Base-by-base conservation (phyloP, 92 coral and sea anemone genomes). In the Epizoanthus stellaris region DNA sequence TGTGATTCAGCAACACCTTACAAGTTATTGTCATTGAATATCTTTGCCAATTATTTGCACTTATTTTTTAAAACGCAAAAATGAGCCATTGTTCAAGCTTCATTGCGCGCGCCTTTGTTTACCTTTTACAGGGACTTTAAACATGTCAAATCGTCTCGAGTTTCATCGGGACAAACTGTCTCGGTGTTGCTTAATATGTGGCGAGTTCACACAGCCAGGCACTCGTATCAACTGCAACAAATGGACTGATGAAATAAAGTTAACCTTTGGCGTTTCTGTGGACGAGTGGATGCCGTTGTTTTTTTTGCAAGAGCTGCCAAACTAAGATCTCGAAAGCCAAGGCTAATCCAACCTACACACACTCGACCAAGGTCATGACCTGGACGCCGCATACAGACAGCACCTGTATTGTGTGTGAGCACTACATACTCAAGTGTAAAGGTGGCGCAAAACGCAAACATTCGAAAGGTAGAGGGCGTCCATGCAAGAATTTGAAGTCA, bases 361-460 rank as follows among this genome's bases (percentile, higher is more conserved):
- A 68, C 67, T 13, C 62, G 49, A 49, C 49, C 5, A 43, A 0
- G 49, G 7, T 43, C 5, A 43, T 43, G 49, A 43, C 49, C 49
- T 43, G 49, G 6, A 43, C 49, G 7, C 49, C 49, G 7, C 49
- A 43, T 4, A 43, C 49, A 4, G 49, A 43, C 45, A 5, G 6
- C 45, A 42, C 6, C 6, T 42, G 45, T 5, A 5, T 3, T 42
- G 45, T 42, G 4, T 42, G 45, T 5, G 45, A 42, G 0, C 6
- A 42, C 6, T 42, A 42, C 45, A 5, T 5, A 3, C 45, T 42
- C 45, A 82, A 71, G 70, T 82, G 87, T 71, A 70, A 54, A 82
- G 87, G 79, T 17, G 69, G 87, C 9, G 87, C 87, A 14, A 69
- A 69, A 17, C 70, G 63, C 45, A 82, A 82, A 82, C 59, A 7